Conservation (phyloP, 2,888 invertebrate genomes). For the Trisateles emortualis region DNA sequence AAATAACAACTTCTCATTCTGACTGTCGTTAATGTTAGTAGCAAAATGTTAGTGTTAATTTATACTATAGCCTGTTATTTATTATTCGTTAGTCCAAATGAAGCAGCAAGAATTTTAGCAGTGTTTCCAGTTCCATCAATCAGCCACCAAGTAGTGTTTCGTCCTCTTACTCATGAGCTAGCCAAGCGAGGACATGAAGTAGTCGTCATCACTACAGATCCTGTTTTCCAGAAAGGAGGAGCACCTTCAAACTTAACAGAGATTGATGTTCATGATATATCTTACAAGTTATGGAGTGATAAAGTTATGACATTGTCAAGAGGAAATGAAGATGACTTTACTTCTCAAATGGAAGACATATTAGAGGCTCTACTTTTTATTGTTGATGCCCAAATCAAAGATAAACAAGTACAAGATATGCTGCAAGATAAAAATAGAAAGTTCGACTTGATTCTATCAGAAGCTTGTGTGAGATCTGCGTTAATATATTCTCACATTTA, state of each 20-base stretch:
- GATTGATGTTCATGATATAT: constrained; percentile 62
- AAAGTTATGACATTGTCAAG: constrained; percentile 15
- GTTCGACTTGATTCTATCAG: constrained; percentile 50
- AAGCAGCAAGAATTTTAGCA: constrained; percentile 64
- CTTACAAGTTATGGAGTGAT: constrained; percentile 45
- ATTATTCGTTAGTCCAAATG: constrained; percentile 4
- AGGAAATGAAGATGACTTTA: constrained; percentile 28
- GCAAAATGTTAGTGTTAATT: not conserved
- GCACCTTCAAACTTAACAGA: constrained; percentile 64
- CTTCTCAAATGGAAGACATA: constrained; percentile 17
- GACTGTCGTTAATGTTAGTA: not conserved
- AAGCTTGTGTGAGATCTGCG: constrained; percentile 42
- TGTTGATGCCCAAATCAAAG: constrained; percentile 38
- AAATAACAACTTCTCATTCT: too few relatives aligned
- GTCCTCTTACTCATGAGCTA: constrained; percentile 65
- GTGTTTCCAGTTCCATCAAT: constrained; percentile 65
- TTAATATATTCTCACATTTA: constrained; percentile 44
- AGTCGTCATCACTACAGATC: constrained; percentile 67
- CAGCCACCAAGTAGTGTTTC: constrained; percentile 73
- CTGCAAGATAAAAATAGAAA: constrained; percentile 28
- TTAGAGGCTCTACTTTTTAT: constrained; percentile 5
- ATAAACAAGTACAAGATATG: constrained; percentile 38
- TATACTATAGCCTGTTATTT: not conserved
- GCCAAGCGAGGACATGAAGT: constrained; percentile 72
- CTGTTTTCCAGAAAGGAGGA: constrained; percentile 50